Conservation (phyloP, 2,797 vertebrate genomes). For the Erpetoichthys calabaricus region DNA sequence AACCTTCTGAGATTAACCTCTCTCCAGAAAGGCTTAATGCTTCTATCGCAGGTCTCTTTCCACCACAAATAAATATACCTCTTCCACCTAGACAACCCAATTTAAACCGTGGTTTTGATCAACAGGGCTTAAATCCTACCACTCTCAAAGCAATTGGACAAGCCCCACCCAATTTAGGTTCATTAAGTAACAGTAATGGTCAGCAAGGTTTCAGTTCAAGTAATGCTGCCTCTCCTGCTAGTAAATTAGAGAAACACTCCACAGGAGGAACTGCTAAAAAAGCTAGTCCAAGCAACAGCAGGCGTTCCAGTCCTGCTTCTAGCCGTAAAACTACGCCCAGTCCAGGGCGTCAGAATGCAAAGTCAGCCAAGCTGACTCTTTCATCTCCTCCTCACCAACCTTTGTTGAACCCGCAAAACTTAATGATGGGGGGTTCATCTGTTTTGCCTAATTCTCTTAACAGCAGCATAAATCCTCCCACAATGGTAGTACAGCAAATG, state of each 20-base stretch:
- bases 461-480: slow-evolving; percentile 46
- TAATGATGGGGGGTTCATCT: slow-evolving; percentile 59
- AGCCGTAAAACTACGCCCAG: slow-evolving; percentile 90
- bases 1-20: slow-evolving; percentile 94
- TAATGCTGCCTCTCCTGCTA: slow-evolving; percentile 51
- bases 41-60: slow-evolving; percentile 93
- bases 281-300: slow-evolving; percentile 87
- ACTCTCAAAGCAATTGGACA: slow-evolving; percentile 97
- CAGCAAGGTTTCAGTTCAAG: slow-evolving; percentile 50
- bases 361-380: slow-evolving; percentile 62
- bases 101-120: slow-evolving; percentile 88
- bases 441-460: slow-evolving; percentile 48
- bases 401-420: slow-evolving; percentile 65
- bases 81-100: slow-evolving; percentile 81
- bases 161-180: slow-evolving; percentile 70
- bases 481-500: slow-evolving; percentile 44
- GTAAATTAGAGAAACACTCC: slow-evolving; percentile 75
- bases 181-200: slow-evolving; percentile 48
- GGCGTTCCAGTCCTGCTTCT: slow-evolving; percentile 83
- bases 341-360: slow-evolving; percentile 82
- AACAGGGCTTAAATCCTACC: slow-evolving; percentile 95
- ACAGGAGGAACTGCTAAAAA: slow-evolving; percentile 65
- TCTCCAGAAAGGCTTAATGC: slow-evolving; percentile 96
- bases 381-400: slow-evolving; percentile 60
- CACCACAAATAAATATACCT: slow-evolving; percentile 97